Base-by-base conservation (phyloP, 2,888 invertebrate species). In the Zonitis immaculata region DNA sequence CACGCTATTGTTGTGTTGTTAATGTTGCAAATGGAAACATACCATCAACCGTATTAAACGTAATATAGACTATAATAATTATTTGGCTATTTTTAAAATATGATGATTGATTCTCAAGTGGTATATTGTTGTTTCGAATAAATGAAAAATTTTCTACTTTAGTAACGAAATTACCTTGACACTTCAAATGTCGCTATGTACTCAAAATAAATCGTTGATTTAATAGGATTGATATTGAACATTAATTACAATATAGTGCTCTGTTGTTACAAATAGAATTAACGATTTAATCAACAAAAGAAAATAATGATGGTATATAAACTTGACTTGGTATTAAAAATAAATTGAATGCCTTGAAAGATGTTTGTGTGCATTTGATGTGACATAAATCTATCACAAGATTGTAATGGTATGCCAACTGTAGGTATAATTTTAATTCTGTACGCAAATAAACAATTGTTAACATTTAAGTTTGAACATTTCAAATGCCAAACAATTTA, bases 361-460 rank as follows among this genome's bases (percentile, higher is more conserved):
- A 35, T 22, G 47, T 25, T 9, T 20, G 47, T 47, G 39, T 14
- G 9, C 35, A 35, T 35, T 35, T 18, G 35, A 35, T 35, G 35
- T 18, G 35, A 18, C 35, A 35, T 35, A 35, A 35, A 35, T 35
- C 35, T 16, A 35, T 35, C 35, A 35, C 35, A 16, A 35, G 35
- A 14, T 35, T 9, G 16, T 16, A 30, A 30, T 30, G 30, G 30
- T 30, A 30, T n/a, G 30, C 30, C 30, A 7, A 6, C 27, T 7
- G 4, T 42, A 50, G 48, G 52, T 51, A 57, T 60, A n/a, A 57
- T 61, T 61, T 61, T 58, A 58, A 63, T 60, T 61, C 63, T 51
- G 61, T 63, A 63, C 63, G 60, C 63, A 63, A 63, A 63, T 63
- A 63, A 58, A 63, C 55, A 60, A 63, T 63, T 56, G 54, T 60